A percentile compares a stretch with the other conserved stretches of the same genome.
Evolutionary conservation across 2,797 vertebrate genomes (phyloP).

Genomic region (Microcaecilia unicolor): DNA sequence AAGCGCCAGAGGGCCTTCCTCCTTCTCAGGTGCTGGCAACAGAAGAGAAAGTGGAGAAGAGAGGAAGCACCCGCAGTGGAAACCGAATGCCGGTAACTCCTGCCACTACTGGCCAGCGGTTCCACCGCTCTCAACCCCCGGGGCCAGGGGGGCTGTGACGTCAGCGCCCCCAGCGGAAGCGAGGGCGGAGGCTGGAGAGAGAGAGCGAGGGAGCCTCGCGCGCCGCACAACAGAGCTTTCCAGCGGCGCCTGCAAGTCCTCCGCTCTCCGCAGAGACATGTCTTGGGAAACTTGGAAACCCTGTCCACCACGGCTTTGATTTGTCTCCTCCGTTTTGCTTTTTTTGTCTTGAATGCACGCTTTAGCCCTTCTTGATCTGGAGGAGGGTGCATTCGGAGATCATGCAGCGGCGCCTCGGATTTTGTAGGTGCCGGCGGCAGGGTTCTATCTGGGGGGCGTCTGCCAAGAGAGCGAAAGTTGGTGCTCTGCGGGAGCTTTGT

Average conservation of each 20-base stretch:
- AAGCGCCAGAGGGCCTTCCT: too few species aligned
- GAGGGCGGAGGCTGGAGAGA: conserved; percentile 10
- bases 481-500: background rate
- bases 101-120: too few species aligned
- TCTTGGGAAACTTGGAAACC: conserved; percentile 45
- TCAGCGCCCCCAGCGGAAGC: conserved; percentile 31
- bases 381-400: conserved; percentile 18
- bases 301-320: background rate
- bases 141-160: conserved; percentile 31
- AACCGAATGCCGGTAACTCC: too few species aligned
- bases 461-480: conserved; percentile 32
- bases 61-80: too few species aligned
- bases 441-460: conserved; percentile 19
- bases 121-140: too few species aligned
- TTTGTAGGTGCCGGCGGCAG: conserved; percentile 6
- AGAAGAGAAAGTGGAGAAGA: too few species aligned
- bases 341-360: conserved; percentile 1
- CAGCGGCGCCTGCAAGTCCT: conserved; percentile 29
- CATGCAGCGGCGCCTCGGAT: conserved; percentile 26
- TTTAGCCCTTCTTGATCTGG: background rate
- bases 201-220: background rate
- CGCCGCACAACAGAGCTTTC: conserved; percentile 8
- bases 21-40: too few species aligned
- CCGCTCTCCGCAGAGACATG: conserved; percentile 47
- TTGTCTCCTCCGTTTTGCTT: background rate